A percentile compares a stretch with the other conserved stretches of the same genome.
phyloP scores from a whole-genome alignment of 2,113 vertebrate genomes.

The Pseudolaguvia tuberculata region DNA sequence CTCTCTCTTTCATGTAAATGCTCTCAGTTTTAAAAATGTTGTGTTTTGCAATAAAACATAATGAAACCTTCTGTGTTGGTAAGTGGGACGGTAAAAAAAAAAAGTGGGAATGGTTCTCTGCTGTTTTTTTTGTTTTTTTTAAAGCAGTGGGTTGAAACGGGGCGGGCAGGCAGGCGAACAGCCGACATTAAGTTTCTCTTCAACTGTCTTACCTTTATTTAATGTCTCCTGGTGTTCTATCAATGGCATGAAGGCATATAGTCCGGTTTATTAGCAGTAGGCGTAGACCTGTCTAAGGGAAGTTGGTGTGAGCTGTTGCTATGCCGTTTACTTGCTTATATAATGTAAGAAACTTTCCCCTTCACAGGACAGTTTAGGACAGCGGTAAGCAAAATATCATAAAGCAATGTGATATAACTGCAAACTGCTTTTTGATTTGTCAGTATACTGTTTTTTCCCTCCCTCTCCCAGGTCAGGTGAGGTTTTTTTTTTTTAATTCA shows the following conservation, averaged over 20 bases:
- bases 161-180: background rate
- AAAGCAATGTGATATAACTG: constrained; percentile 12
- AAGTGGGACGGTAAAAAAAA: constrained; percentile 83
- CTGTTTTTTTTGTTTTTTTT: background rate
- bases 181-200: constrained; percentile 54
- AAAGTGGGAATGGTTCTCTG: constrained; percentile 50
- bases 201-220: constrained; percentile 60
- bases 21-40: constrained; percentile 99
- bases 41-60: constrained; percentile 99
- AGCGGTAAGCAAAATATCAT: constrained; percentile 68
- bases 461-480: constrained; percentile 65
- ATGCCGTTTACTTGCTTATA: constrained; percentile 60
- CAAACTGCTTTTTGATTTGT: constrained; percentile 40
- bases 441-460: constrained; percentile 57
- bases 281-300: constrained; percentile 48
- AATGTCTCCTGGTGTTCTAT: constrained; percentile 50
- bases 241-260: constrained; percentile 46
- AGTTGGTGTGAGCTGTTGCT: constrained; percentile 51
- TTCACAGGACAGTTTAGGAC: constrained; percentile 75
- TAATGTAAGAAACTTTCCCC: constrained; percentile 72
- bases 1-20: constrained; percentile 87
- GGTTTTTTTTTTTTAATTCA: constrained; percentile 54
- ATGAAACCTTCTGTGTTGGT: constrained; percentile 99
- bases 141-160: background rate
- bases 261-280: constrained; percentile 52